Conservation (phyloP, 2,797 vertebrate genomes). For the Cichlasoma orientale region DNA sequence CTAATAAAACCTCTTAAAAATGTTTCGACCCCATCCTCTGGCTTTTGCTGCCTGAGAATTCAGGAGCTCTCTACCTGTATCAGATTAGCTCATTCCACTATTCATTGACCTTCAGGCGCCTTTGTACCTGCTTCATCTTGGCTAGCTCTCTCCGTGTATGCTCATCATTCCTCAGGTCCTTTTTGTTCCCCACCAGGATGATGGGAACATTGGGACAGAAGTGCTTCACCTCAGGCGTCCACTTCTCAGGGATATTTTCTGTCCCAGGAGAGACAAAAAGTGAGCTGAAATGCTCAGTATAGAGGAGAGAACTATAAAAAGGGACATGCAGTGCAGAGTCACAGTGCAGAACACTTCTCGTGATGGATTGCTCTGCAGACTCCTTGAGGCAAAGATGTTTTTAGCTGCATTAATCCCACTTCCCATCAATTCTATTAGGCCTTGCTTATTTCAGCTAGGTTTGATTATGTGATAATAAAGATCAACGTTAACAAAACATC, state of each 20-base stretch:
- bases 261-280: slow-evolving; percentile 40
- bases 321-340: slow-evolving; percentile 42
- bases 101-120: neutral
- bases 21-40: neutral
- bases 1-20: neutral
- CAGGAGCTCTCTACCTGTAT: neutral
- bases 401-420: slow-evolving; percentile 60
- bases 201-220: slow-evolving; percentile 98
- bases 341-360: slow-evolving; percentile 40
- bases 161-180: slow-evolving; percentile 95
- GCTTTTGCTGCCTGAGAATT: neutral
- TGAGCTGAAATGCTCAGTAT: slow-evolving; percentile 24
- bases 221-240: slow-evolving; percentile 98
- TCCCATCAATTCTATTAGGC: slow-evolving; percentile 56
- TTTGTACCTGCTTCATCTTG: slow-evolving; percentile 96
- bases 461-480: slow-evolving; percentile 4
- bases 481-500: neutral
- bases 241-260: slow-evolving; percentile 99
- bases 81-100: neutral
- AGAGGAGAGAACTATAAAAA: neutral
- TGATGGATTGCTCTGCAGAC: slow-evolving; percentile 63
- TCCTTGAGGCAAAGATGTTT: slow-evolving; percentile 58
- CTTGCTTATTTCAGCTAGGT: slow-evolving; percentile 7
- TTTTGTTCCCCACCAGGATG: slow-evolving; percentile 98
- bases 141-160: slow-evolving; percentile 92